Percentiles rank a stretch among this genome's conserved stretches.
These are phyloP conservation scores for Bombus pascuorum DNA, from an alignment of 1,140 invertebrate genomes.

Conservation along the genomic window DNA sequence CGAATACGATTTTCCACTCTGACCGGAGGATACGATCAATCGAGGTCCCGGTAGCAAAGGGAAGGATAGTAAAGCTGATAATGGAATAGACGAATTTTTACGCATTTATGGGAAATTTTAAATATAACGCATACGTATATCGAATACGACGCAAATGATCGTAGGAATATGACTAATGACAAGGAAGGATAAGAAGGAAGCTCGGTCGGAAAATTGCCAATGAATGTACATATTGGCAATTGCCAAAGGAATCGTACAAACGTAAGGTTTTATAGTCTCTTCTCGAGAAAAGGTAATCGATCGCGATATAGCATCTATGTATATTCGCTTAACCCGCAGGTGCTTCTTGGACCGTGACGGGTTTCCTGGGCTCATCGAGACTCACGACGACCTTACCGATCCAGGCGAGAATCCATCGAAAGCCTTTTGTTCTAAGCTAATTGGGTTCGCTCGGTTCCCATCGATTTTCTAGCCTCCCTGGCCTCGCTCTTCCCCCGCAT, in stretches of 20 bases:
- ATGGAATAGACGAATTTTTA: not conserved
- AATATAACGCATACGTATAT: no score
- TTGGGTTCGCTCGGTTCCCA: constrained; percentile 73
- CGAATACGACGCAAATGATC: no score
- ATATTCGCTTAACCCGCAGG: not conserved
- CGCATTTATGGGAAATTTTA: no score
- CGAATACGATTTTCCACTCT: constrained; percentile 7
- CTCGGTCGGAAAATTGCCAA: no score
- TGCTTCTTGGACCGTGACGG: constrained; percentile 15
- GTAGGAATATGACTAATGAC: no score
- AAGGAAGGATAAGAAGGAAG: no score
- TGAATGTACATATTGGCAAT: no score
- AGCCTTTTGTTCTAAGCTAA: constrained; percentile 73
- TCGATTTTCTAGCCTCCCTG: constrained; percentile 63
- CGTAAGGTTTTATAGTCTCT: not conserved
- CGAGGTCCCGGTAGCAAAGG: not conserved
- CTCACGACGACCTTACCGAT: constrained; percentile 7
- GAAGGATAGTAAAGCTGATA: not conserved
- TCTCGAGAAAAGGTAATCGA: not conserved
- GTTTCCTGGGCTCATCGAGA: constrained; percentile 15
- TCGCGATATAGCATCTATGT: not conserved
- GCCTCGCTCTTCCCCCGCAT: not conserved
- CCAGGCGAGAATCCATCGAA: constrained; percentile 39
- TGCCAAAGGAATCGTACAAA: not conserved
- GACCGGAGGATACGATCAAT: not conserved